These are phyloP conservation scores for Meloidogyne hapla DNA, from an alignment of 1,140 invertebrate genomes.

Conservation along the genomic window DNA sequence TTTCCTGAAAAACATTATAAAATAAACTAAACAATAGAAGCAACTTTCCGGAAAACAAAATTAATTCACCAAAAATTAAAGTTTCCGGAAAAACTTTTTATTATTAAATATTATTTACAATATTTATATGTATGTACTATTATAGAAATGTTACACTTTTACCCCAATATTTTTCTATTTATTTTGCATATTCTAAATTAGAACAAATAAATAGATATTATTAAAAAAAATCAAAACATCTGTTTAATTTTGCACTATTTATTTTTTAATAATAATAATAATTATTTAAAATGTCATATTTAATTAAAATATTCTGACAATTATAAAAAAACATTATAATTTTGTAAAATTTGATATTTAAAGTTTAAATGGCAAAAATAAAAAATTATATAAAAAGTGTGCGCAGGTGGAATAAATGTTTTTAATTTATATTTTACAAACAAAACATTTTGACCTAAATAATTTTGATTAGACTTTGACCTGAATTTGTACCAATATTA, in stretches of 20 bases:
- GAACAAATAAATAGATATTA: not conserved
- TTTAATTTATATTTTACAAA: not conserved
- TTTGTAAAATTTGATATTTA: not conserved
- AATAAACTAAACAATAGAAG: too few species aligned
- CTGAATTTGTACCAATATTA: not conserved
- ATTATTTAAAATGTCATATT: not conserved
- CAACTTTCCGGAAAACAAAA: too few species aligned
- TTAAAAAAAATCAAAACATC: not conserved
- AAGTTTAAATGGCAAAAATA: not conserved
- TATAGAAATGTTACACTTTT: too few species aligned
- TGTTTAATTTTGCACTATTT: not conserved
- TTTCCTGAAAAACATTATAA: not conserved
- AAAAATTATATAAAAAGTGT: not conserved
- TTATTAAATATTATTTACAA: too few species aligned
- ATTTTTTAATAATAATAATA: too few species aligned
- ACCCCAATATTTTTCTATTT: too few species aligned
- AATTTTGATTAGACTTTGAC: not conserved
- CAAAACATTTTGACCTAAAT: not conserved
- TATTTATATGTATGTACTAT: too few species aligned
- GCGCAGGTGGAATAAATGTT: not conserved
- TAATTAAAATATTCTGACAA: slow-evolving; percentile 2
- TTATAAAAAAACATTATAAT: too few species aligned
- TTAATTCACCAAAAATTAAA: too few species aligned
- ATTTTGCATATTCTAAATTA: not conserved
- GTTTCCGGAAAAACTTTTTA: too few species aligned